Evolutionary conservation across 2,888 invertebrate genomes (phyloP), one percentile per base, ranked within the genome.

Genomic region (Mantis religiosa): DNA sequence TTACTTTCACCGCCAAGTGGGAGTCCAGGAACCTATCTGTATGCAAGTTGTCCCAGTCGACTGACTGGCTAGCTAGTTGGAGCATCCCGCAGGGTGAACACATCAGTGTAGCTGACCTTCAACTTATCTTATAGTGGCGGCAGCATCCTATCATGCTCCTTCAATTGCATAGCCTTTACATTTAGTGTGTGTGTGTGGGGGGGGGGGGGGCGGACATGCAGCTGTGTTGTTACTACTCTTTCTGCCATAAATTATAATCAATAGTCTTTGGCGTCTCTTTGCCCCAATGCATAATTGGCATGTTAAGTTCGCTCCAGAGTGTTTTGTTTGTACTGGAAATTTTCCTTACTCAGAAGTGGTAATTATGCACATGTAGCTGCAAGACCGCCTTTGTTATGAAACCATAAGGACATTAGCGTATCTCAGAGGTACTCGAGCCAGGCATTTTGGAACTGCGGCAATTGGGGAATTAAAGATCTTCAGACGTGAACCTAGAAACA

Each of bases 1-100:
- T 12, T 41, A 20, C 20, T 71, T 71, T 71, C 54, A 71, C 2
- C 6, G 54, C 54, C 20, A 0, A 15, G 20, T 71, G 2, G 54
- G 4, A 4, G 54, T 71, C 25, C 20, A 71, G 25, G 54, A 71
- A 71, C 54, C 20, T 54, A 54, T 54, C 54, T 20, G 20, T 25
- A 30, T 27, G 28, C 34, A 82, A 25, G 82, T 9, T 87, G 87
- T 81, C 87, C 71, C 47, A 71, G 54, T 71, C 54, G 25, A 71
- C 54, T 71, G 54, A 71, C 54, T 71, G 54, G 20, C 54, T 71
- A 41, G 87, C 87, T n/a, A 25, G 87, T 27, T 87, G 71, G 34
- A 87, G 82, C 82, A 82, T 82, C 87, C 87, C 87, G 87, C 87
- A 81, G 82, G 87, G 87, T n/a, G 82, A 87, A 85, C 47, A 85